These are phyloP conservation scores for Caenorhabditis virilis DNA, from an alignment of 2,888 invertebrate genomes.

Conservation along the genomic window DNA sequence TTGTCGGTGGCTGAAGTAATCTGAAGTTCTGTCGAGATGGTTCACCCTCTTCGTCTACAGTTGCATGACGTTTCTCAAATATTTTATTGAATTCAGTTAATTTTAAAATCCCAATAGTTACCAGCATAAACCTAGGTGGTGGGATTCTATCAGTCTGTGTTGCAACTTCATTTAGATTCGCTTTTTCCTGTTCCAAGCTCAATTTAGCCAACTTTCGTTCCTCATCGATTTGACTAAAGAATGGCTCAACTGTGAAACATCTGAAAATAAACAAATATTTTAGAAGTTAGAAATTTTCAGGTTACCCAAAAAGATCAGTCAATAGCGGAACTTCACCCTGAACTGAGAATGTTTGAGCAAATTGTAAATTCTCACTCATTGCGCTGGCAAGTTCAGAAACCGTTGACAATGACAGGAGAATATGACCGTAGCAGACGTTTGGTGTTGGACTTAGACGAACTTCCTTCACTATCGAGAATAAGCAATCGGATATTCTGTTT, in stretches of 20 bases:
- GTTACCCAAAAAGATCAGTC: conserved; percentile 59
- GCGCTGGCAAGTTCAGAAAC: conserved; percentile 59
- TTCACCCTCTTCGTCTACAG: conserved; percentile 51
- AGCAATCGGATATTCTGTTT: conserved; percentile 57
- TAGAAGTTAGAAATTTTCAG: too few relatives aligned
- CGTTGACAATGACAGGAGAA: conserved; percentile 59
- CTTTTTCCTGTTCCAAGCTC: conserved; percentile 17
- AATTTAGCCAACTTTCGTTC: conserved; percentile 10
- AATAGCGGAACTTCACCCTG: conserved; percentile 58
- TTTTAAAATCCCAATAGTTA: too few relatives aligned
- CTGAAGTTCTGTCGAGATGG: conserved; percentile 50
- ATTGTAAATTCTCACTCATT: conserved; percentile 64
- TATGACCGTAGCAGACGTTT: conserved; percentile 55
- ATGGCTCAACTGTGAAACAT: conserved; percentile 65
- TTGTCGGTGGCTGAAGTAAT: conserved; percentile 56
- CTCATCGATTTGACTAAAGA: conserved; percentile 43
- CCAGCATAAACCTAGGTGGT: conserved; percentile 20
- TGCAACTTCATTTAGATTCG: conserved; percentile 9
- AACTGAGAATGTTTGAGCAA: conserved; percentile 63
- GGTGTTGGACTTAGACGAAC: conserved; percentile 42
- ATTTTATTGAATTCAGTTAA: too few relatives aligned
- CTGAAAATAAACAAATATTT: conserved; percentile 51
- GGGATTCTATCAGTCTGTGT: conserved; percentile 31
- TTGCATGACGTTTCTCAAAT: conserved; percentile 22
- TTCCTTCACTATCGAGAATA: conserved; percentile 60